Evolutionary conservation across 2,888 invertebrate species (phyloP), one percentile per base, ranked within the genome.

Genomic region (Halocaridina rubra): DNA sequence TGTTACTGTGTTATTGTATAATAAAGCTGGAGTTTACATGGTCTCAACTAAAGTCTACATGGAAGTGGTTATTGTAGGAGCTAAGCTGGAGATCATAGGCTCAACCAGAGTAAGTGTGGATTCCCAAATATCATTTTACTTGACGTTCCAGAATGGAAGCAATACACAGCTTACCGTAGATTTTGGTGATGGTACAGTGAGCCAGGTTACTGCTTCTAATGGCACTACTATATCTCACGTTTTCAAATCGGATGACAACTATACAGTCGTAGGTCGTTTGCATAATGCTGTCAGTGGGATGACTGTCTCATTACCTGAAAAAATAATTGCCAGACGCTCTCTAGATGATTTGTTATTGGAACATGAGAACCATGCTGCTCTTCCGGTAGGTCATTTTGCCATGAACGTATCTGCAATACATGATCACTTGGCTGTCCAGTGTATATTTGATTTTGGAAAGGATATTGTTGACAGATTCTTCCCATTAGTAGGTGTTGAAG

Each of bases 161-260:
- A 19, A 76, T 4, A 67, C 33, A 10, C 16, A 24, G 13, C 2
- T 81, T 8, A 39, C 46, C 2, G 16, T 81, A 19, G n/a, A 64
- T 75, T 76, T 30, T 46, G 81, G 75, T 13, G 81, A 81, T n/a
- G 81, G 81, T 0, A 29, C 10, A 5, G 29, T 59, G 13, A 32
- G 8, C 7, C 30, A 75, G 1, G 4, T 64, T 2, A 10, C n/a
- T 2, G 29, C 33, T 1, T 3, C 5, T 3, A 3, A 61, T 16
- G 16, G 16, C 1, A 81, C 33, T 57, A 29, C 19, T 0, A 29
- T 53, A 3, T 39, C 39, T 13, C 53, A 27, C 16, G 39, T 27
- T 3, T 24, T 10, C 7, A 7, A 3, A 8, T 64, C 27, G 8
- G 64, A 59, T 8, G 81, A 76, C 10, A 67, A 81, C 67, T 81